A percentile compares a stretch with the other conserved stretches of the same genome.
phyloP scores from a whole-genome alignment of 1,140 invertebrate genomes.

The Calliphora vicina region DNA sequence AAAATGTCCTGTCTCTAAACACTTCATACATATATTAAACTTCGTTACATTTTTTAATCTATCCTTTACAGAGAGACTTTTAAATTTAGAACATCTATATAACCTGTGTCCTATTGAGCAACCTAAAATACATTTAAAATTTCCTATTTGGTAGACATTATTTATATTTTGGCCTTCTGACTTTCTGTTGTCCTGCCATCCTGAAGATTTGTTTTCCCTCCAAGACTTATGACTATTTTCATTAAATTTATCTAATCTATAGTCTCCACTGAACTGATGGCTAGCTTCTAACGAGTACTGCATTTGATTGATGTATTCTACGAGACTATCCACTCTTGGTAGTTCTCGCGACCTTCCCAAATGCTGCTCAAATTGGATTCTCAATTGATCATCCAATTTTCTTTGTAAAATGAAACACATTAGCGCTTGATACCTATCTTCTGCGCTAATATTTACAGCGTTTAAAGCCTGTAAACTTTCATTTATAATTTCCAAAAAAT shows the following conservation, averaged over 20 bases:
- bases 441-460: not conserved
- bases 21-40: conserved; percentile 9
- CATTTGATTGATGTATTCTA: not conserved
- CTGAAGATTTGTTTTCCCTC: not conserved
- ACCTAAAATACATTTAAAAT: not conserved
- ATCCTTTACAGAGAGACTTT: not conserved
- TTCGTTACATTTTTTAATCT: not conserved
- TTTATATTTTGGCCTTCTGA: not conserved
- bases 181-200: not conserved
- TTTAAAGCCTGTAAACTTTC: conserved; percentile 3
- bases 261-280: not conserved
- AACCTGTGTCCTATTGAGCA: not conserved
- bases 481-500: not conserved
- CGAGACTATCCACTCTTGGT: not conserved
- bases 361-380: conserved; percentile 1
- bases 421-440: not conserved
- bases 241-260: too few species aligned
- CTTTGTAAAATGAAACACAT: not conserved
- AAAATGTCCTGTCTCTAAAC: not conserved
- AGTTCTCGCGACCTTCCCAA: not conserved
- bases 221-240: not conserved
- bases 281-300: not conserved
- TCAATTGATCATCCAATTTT: not conserved
- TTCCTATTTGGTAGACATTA: not conserved
- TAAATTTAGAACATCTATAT: conserved; percentile 20